Conservation (phyloP, 2,888 invertebrate species). For the Oxycera nigricornis region DNA sequence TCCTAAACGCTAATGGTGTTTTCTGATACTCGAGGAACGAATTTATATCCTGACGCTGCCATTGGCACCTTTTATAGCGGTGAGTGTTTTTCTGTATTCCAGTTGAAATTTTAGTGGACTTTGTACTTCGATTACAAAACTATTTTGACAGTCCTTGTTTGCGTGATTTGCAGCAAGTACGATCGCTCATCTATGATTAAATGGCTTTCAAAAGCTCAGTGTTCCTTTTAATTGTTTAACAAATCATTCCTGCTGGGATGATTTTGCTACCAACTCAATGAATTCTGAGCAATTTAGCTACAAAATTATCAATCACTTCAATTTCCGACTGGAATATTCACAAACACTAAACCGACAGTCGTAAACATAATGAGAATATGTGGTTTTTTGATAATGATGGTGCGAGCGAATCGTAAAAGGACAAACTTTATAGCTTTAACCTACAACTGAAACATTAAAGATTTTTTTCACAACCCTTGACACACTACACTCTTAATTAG, state of each 20-base stretch:
- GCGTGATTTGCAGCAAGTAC: background rate
- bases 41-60: slow-evolving; percentile 29
- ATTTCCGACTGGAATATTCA: too few species aligned
- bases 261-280: background rate
- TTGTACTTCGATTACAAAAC: background rate
- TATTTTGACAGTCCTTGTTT: background rate
- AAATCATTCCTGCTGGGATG: background rate
- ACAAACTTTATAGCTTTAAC: slow-evolving; percentile 27
- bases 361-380: slow-evolving; percentile 28
- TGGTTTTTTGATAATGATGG: slow-evolving; percentile 37
- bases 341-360: too few species aligned
- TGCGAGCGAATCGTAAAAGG: slow-evolving; percentile 30
- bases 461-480: background rate
- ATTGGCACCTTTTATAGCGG: slow-evolving; percentile 11
- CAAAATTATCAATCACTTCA: too few species aligned
- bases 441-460: background rate
- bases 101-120: slow-evolving; percentile 1
- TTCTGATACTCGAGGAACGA: slow-evolving; percentile 27
- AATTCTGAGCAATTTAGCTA: too few species aligned
- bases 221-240: background rate
- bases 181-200: background rate
- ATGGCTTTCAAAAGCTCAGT: background rate
- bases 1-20: slow-evolving; percentile 38
- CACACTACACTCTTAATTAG: slow-evolving; percentile 32
- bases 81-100: slow-evolving; percentile 7